Base-by-base conservation (phyloP, 2,888 invertebrate genomes). In the Oscheius sp. region DNA sequence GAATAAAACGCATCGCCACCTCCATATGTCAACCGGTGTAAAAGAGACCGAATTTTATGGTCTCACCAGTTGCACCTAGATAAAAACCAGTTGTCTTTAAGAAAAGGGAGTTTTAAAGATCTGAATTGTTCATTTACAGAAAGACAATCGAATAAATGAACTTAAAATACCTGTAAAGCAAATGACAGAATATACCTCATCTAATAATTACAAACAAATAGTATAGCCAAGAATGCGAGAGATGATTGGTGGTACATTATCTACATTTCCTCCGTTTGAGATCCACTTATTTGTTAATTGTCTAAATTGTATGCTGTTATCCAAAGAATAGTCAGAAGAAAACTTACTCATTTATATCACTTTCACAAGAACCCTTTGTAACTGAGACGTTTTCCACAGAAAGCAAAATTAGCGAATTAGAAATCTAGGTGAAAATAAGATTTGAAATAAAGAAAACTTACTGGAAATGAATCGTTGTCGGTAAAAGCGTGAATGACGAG, bases 401-500 rank as follows among this genome's bases (percentile, higher is more conserved):
- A 3, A 75, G 61, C 46, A 72, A 46, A 0, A 75, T 48, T 20
- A 75, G 39, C 2, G 71, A 66, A 31, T 66, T 72, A 12, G 58
- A 52, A n/a, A 73, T 48, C 61, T 61, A 27, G n/a, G n/a, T n/a
- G n/a, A n/a, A n/a, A 27, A 25, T n/a, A 29, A 2, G n/a, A 12
- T 52, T 25, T 23, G 48, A 27, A 33, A 27, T 23, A 25, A 48
- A 3, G 15, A 23, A 48, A 23, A 17, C 34, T n/a, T 45, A 61
- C 61, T 12, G 71, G 73, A 45, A 65, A 75, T 6, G 70, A 71
- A 53, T 72, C 72, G 37, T 65, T 65, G 46, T 76, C 76, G 25
- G 73, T 53, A 20, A 76, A 76, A 12, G 76, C 76, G 42, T 76
- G 76, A 31, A 76, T 52, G 20, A 72, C 76, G 5, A 76, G 55